A percentile compares a stretch with the other conserved stretches of the same genome.
Evolutionary conservation across 2,113 vertebrate genomes (phyloP).

Genomic region (Mus pahari): DNA sequence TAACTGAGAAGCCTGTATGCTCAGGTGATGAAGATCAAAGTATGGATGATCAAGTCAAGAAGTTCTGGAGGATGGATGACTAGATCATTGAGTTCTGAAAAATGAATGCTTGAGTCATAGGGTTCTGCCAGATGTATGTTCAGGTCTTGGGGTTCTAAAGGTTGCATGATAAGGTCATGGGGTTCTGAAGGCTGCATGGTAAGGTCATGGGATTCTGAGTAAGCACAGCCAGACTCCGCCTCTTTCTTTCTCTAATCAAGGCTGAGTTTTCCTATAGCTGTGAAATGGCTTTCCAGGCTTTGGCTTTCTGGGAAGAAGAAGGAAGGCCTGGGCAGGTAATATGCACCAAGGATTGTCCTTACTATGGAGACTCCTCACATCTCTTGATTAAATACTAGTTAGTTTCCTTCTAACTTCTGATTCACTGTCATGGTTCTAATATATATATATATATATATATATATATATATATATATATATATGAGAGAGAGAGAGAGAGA

Average conservation of each 20-base stretch:
- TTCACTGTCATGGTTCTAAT: too few species aligned
- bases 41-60: neutral
- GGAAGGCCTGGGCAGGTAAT: too few species aligned
- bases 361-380: neutral
- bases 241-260: neutral
- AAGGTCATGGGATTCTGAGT: neutral
- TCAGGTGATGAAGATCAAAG: neutral
- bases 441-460: too few species aligned
- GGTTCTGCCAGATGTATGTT: neutral
- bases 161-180: neutral
- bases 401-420: neutral
- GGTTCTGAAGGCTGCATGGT: neutral
- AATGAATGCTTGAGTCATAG: neutral
- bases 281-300: neutral
- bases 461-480: too few species aligned
- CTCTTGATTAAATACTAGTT: neutral
- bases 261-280: neutral
- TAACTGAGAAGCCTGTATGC: neutral
- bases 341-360: neutral
- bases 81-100: neutral
- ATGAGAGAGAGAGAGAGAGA: too few species aligned
- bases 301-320: fast-evolving
- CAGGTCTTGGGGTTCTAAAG: neutral
- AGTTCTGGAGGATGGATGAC: neutral
- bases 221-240: fast-evolving